Evolutionary conservation across 1,140 invertebrate species (phyloP).

Genomic region (Acromyrmex heyeri): DNA sequence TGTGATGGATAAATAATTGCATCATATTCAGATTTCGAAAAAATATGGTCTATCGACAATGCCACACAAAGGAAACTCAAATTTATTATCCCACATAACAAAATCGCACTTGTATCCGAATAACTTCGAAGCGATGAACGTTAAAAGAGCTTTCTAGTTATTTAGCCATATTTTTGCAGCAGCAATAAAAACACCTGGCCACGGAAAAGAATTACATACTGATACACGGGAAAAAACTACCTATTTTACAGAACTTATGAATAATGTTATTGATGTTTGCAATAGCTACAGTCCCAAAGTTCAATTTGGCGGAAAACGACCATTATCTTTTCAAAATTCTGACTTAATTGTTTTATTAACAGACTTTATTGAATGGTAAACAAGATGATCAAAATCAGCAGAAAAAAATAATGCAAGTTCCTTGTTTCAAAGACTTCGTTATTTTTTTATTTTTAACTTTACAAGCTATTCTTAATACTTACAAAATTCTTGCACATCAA

Average conservation of each 20-base stretch:
- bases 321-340: background rate
- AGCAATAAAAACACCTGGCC: background rate
- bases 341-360: background rate
- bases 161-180: background rate
- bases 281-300: background rate
- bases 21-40: too few relatives aligned
- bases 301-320: background rate
- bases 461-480: background rate
- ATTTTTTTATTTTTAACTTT: background rate
- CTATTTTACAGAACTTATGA: background rate
- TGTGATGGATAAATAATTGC: too few relatives aligned
- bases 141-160: too few relatives aligned
- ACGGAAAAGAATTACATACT: conserved; percentile 1
- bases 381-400: background rate
- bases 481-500: background rate
- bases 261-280: conserved; percentile 11
- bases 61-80: too few relatives aligned
- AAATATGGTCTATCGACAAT: too few relatives aligned
- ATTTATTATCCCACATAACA: background rate
- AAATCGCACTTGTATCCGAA: conserved; percentile 6
- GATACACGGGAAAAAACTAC: background rate
- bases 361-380: background rate
- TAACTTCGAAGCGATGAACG: background rate
- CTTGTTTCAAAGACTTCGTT: background rate
- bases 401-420: background rate